Base-by-base conservation (phyloP, 2,888 invertebrate genomes). In the Caenorhabditis japonica region DNA sequence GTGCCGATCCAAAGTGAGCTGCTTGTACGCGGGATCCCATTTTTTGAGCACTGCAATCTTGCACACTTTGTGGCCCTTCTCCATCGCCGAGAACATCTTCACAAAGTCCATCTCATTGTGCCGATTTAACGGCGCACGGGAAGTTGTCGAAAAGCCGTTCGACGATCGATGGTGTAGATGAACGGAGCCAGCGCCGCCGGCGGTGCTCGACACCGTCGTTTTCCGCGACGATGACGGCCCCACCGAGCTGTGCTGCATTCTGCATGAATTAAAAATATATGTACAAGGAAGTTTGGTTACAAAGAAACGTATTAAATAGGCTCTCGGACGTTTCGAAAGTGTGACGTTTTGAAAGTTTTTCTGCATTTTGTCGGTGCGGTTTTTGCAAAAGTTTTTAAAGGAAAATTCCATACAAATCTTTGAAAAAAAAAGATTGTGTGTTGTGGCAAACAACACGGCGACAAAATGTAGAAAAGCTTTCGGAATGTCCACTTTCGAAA, bases 21-120 rank as follows among this genome's bases (percentile, higher is more conserved):
- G 49, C 39, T 84, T 84, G 61, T 83, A 84, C 5, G 79, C 75
- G 5, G 83, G 82, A 58, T 87, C 87, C 82, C 85, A 86, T 66
- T 83, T 83, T 61, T 86, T 85, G 21, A 83, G 52, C 53, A 85
- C 72, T 3, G 77, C 62, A 60, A 86, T 52, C 60, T 84, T 84
- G 74, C 83, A 84, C 8, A 85, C 83, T 60, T 79, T 81, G 61
- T 83, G 82, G 8, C 84, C 84, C 46, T 83, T 84, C 51, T 83
- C 84, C 84, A 84, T 84, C 5, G 79, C 78, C 19, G 39, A 47
- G 47, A 75, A 81, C 72, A 81, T 77, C 75, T 84, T 83, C 23
- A 76, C 78, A 21, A 82, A 62, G 51, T 84, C 84, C 74, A 83
- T 75, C 53, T 80, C 80, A 41, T 75, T 71, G 27, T 69, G 70